Evolutionary conservation across 2,797 vertebrate species (phyloP).

Genomic region (Gastrophryne carolinensis): DNA sequence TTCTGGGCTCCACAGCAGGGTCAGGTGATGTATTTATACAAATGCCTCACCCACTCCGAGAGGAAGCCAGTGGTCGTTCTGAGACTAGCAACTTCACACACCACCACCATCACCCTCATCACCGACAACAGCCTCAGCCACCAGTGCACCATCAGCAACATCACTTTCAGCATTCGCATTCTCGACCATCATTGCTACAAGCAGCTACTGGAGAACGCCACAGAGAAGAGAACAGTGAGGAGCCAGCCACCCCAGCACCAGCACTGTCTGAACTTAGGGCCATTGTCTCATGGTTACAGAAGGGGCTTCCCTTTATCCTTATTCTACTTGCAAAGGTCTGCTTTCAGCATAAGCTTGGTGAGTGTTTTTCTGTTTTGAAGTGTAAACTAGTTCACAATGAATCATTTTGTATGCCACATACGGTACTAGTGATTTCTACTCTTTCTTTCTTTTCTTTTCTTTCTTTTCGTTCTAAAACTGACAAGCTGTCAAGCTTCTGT

Average conservation of each 20-base stretch:
- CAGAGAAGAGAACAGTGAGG: conserved; percentile 77
- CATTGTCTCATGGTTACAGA: conserved; percentile 91
- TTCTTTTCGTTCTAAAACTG: too few relatives aligned
- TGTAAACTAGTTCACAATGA: too few relatives aligned
- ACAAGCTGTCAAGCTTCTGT: too few relatives aligned
- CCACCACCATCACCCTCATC: conserved; percentile 71
- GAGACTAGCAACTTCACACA: conserved; percentile 76
- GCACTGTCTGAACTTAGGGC: conserved; percentile 92
- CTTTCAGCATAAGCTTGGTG: conserved; percentile 96
- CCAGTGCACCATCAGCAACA: conserved; percentile 73
- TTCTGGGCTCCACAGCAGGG: conserved; percentile 80
- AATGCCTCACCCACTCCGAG: conserved; percentile 81
- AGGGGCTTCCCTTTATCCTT: conserved; percentile 94
- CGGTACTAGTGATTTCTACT: too few relatives aligned
- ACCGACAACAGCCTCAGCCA: conserved; percentile 80
- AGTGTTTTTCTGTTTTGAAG: conserved; percentile 42
- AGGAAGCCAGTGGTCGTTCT: conserved; percentile 75
- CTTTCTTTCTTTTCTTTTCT: too few relatives aligned
- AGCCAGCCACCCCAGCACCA: conserved; percentile 85
- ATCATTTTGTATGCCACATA: too few relatives aligned
- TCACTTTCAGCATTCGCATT: conserved; percentile 84
- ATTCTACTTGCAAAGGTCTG: conserved; percentile 94
- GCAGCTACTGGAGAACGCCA: conserved; percentile 81
- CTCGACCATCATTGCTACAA: conserved; percentile 85
- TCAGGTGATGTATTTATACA: conserved; percentile 89